phyloP scores from a whole-genome alignment of 2,888 invertebrate species.

The Netelia virgata region DNA sequence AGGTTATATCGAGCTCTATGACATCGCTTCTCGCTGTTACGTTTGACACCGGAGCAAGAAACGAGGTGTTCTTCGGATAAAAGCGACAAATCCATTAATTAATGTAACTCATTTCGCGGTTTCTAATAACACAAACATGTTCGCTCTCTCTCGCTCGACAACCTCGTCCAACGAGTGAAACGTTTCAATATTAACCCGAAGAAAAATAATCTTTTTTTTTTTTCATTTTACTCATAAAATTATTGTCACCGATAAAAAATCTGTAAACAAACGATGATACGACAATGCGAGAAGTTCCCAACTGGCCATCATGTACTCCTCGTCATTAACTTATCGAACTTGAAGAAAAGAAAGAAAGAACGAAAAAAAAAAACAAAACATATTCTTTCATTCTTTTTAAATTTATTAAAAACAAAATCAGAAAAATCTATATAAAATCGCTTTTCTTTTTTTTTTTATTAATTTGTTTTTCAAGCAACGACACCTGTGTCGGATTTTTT shows the following conservation, averaged over 20 bases:
- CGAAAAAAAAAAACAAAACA: background rate
- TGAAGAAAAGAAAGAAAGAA: too few relatives aligned
- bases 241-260: background rate
- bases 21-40: too few relatives aligned
- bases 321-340: background rate
- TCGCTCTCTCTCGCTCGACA: too few relatives aligned
- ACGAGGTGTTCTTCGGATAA: too few relatives aligned
- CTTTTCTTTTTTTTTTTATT: background rate
- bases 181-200: background rate
- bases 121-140: too few relatives aligned
- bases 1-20: too few relatives aligned
- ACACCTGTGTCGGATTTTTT: constrained; percentile 6
- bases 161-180: background rate
- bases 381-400: background rate
- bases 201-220: background rate
- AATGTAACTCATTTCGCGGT: too few relatives aligned
- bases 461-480: background rate
- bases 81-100: too few relatives aligned
- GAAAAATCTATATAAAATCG: too few relatives aligned
- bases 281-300: background rate
- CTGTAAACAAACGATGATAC: background rate
- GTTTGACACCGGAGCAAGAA: too few relatives aligned
- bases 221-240: background rate
- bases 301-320: background rate
- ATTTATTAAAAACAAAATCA: background rate